Evolutionary conservation across 2,888 invertebrate species (phyloP), one percentile per base, ranked within the genome.

Genomic region (Nomada fabriciana): DNA sequence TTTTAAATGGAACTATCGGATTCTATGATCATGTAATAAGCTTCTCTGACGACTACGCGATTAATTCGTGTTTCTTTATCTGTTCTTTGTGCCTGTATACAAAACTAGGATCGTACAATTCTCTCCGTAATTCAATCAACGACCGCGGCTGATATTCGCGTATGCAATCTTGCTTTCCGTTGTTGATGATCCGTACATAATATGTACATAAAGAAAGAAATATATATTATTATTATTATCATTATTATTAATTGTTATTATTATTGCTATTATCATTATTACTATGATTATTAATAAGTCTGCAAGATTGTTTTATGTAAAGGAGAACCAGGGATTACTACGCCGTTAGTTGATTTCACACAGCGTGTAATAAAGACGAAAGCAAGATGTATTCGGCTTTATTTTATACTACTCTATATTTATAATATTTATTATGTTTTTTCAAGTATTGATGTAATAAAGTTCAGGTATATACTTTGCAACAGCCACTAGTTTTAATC

Each of bases 391-490:
- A 88, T 84, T 86, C 81, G 76, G 74, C 55, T 87, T 89, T 86
- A 85, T 76, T 89, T 87, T 84, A 84, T 84, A 87, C 67, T 85
- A 86, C 67, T 87, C 82, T 88, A 88, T 87, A 89, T 90, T 89
- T 89, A 90, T 90, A 86, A 87, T 91, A 91, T 90, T 91, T 89
- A 91, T 90, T 88, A 88, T 82, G 79, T 87, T 90, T 91, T 90
- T 89, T 89, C 84, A 86, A 85, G 87, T 83, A 82, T 89, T 88
- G 83, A 86, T 87, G 86, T 88, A 87, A 90, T 90, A 87, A 90
- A 90, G 82, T 84, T 83, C 75, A 84, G 76, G 83, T 84, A 86
- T 80, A 87, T 83, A 87, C 81, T 87, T 87, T 83, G 85, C 57
- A 76, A 50, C n/a, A n/a, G 36, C 25, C 15, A n/a, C 60, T 57